Evolutionary conservation across 2,113 vertebrate species (phyloP), one percentile per base, ranked within the genome.

Genomic region (Tragelaphus buxtoni): DNA sequence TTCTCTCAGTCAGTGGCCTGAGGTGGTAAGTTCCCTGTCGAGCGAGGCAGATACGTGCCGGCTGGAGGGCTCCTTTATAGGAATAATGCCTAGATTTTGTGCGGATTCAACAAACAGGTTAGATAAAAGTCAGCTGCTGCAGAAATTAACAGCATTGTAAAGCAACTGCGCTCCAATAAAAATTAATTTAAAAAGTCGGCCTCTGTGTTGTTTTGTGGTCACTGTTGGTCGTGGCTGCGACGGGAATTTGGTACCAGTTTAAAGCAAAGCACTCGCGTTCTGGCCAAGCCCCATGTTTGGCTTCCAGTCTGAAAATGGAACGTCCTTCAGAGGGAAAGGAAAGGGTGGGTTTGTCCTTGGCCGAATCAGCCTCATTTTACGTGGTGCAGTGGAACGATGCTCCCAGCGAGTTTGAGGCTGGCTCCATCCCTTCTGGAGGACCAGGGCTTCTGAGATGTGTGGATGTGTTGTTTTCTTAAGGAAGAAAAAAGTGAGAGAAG

Each of bases 401-500:
- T 9, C 0, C 0, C 13, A 6, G 5, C 5, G 0, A 0, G 5
- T 72, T 42, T 1, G 24, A 65, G 69, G 32, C 17, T 9, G 13
- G 30, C 22, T 65, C 20, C 4, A 35, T 12, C 12, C 45, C 28
- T 30, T 18, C 69, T 13, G 4, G 60, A 74, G 58, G 76, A 81
- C 76, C 87, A 63, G 17, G 60, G 47, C 77, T 83, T 76, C 60
- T 32, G 32, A 63, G 82, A 20, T 2, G 0, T 87, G 56, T 72
- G 0, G 0, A 0, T 0, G 12, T 17, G 63, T 74, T 30, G 47
- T 11, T 90, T 96, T 53, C 47, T 60, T 63, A 39, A 92, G 93
- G 51, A 30, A 28, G 20, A 58, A n/a, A 51, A 51, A 69, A 47
- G 47, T 4, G 0, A 69, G 10, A 28, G 10, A 3, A 79, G 65